A percentile compares a stretch with the other conserved stretches of the same genome.
phyloP scores from a whole-genome alignment of 2,888 invertebrate genomes.

The Acheta domesticus region DNA sequence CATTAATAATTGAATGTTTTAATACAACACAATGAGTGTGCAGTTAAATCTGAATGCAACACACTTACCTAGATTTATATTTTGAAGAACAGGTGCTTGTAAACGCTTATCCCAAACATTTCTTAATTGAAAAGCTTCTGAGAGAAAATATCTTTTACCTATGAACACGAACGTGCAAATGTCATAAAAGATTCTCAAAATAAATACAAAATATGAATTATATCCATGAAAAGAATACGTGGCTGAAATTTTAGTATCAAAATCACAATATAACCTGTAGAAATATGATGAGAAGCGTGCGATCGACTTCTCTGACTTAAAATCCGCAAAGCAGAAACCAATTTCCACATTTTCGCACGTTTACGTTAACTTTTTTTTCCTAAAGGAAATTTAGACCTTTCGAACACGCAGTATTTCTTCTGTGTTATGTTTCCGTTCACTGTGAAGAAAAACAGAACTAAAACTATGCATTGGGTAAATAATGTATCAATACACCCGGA shows the following conservation, averaged over 20 bases:
- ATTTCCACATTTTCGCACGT: background rate
- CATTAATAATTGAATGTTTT: background rate
- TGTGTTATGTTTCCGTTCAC: too few species aligned
- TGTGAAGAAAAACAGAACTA: too few species aligned
- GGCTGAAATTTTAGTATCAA: background rate
- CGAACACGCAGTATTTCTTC: too few species aligned
- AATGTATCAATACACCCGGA: too few species aligned
- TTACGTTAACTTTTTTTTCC: too few species aligned
- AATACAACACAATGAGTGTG: background rate
- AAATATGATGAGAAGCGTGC: background rate
- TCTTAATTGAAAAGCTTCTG: conserved; percentile 68
- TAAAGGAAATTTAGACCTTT: too few species aligned
- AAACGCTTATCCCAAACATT: conserved; percentile 67
- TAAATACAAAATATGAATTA: background rate
- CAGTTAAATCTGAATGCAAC: background rate
- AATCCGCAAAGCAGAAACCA: background rate
- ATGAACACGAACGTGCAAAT: background rate
- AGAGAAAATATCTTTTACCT: conserved; percentile 56
- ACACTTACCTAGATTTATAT: conserved; percentile 52
- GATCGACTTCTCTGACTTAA: background rate
- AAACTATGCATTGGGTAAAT: too few species aligned
- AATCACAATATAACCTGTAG: background rate
- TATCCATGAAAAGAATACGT: background rate
- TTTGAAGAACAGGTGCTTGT: conserved; percentile 58
- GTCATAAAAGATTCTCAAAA: background rate